Conservation (phyloP, 2,797 vertebrate species). For the Macropodus opercularis region DNA sequence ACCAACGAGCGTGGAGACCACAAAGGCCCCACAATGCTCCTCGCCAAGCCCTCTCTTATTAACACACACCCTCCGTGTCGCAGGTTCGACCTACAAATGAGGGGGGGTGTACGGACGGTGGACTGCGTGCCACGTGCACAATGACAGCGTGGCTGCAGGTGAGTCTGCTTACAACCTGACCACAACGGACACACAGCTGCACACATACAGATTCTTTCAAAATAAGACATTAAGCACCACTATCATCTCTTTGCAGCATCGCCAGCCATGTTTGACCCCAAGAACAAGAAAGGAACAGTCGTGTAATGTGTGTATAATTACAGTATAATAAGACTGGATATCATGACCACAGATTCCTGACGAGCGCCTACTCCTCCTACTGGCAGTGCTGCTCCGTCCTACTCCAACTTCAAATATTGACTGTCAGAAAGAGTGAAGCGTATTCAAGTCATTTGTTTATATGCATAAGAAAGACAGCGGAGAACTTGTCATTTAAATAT, state of each 20-base stretch:
- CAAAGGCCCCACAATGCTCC: slow-evolving; percentile 70
- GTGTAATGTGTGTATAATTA: not conserved
- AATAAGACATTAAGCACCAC: slow-evolving; percentile 34
- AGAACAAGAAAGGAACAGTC: slow-evolving; percentile 12
- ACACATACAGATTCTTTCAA: slow-evolving; percentile 37
- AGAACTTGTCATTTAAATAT: slow-evolving; percentile 54
- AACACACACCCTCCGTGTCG: slow-evolving; percentile 73
- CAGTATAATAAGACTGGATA: not conserved
- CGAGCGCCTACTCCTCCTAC: not conserved
- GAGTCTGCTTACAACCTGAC: slow-evolving; percentile 47
- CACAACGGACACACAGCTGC: slow-evolving; percentile 61
- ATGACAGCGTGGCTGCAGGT: slow-evolving; percentile 56
- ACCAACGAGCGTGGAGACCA: slow-evolving; percentile 76
- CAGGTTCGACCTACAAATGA: slow-evolving; percentile 65
- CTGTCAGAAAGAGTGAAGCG: slow-evolving; percentile 57
- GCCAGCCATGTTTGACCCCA: not conserved
- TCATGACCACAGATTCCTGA: not conserved
- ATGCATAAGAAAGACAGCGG: slow-evolving; percentile 63
- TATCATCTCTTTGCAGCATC: slow-evolving; percentile 18
- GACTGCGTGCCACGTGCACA: slow-evolving; percentile 49
- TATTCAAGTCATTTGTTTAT: slow-evolving; percentile 62
- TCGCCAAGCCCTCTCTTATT: slow-evolving; percentile 78
- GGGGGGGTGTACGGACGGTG: slow-evolving; percentile 38
- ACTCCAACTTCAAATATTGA: slow-evolving; percentile 63
- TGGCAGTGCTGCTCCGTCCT: slow-evolving; percentile 4